Base-by-base conservation (phyloP, 2,888 invertebrate species). In the Macrosoma leucophasiata region DNA sequence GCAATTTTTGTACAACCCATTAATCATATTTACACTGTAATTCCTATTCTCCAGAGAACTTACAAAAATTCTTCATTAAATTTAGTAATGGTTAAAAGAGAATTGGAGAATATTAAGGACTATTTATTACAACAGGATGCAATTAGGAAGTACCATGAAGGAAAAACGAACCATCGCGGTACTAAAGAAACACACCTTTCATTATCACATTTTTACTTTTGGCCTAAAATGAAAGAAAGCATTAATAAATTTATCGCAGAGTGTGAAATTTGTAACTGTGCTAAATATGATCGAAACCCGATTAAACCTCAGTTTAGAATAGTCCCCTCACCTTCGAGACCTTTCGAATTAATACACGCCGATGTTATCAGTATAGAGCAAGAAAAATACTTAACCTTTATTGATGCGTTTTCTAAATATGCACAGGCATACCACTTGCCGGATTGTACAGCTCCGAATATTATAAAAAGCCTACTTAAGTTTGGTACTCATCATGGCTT, bases 131-230 rank as follows among this genome's bases (percentile, higher is more conserved):
- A 27, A 27, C 48, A 51, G 8, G 41, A 50, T 11, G 41, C 48
- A 1, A 47, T 53, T 6, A 25, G 23, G 3, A 17, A 38, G 1
- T 53, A 53, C 9, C 51, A 51, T 27, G 47, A 47, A 0, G 53
- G 50, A 1, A 50, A 50, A 35, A 50, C 49, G 0, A 52, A 50
- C 19, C 47, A 50, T n/a, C 27, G 46, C 0, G 48, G 50, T 3
- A 52, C 45, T 7, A 47, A 33, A 10, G 44, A 50, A 23, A 39
- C 36, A 5, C 41, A 34, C 12, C 14, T 47, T 10, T 36, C 50
- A 3, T 14, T 50, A 11, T 27, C 10, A 11, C 15, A 18, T 18
- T 6, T 10, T 4, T 27, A 27, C 18, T 27, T 27, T 17, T 27
- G 18, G 18, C 32, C 24, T 32, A 25, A 32, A n/a, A 9, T 25